Percentiles rank a stretch among this genome's conserved stretches.
Conservation (phyloP, 2,797 vertebrate species). For the Pteropus rufus region DNA sequence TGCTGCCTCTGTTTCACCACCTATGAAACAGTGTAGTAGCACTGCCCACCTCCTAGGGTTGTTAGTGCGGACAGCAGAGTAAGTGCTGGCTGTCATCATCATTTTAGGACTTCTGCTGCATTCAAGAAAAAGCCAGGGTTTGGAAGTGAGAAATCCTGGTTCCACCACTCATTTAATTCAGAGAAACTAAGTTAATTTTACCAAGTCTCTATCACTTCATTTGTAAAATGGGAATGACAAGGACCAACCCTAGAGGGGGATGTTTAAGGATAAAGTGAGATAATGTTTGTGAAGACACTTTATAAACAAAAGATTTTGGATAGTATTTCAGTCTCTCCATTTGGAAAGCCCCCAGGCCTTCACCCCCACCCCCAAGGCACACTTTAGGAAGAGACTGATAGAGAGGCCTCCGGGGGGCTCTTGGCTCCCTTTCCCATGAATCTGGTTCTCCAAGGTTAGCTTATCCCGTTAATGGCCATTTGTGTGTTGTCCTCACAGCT, state of each 20-base stretch:
- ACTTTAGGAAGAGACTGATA: neutral
- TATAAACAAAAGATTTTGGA: neutral
- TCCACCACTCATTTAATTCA: neutral
- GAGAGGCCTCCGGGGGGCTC: neutral
- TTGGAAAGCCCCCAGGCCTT: neutral
- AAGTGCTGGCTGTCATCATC: neutral
- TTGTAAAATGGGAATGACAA: neutral
- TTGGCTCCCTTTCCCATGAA: neutral
- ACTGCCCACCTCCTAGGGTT: too few relatives aligned
- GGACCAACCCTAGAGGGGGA: too few relatives aligned
- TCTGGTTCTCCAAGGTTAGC: too few relatives aligned
- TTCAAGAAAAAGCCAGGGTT: neutral
- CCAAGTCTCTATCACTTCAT: neutral
- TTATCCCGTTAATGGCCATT: fast-evolving
- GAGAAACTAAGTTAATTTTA: neutral
- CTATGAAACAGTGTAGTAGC: too few relatives aligned
- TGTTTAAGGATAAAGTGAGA: neutral
- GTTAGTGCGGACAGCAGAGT: neutral
- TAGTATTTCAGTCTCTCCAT: neutral
- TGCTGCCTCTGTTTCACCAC: neutral
- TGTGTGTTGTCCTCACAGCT: neutral
- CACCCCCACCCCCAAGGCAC: neutral
- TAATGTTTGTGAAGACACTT: neutral
- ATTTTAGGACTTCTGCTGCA: neutral
- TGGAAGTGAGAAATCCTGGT: neutral